phyloP scores from a whole-genome alignment of 1,140 invertebrate genomes.

The Zaprionus gabonicus region DNA sequence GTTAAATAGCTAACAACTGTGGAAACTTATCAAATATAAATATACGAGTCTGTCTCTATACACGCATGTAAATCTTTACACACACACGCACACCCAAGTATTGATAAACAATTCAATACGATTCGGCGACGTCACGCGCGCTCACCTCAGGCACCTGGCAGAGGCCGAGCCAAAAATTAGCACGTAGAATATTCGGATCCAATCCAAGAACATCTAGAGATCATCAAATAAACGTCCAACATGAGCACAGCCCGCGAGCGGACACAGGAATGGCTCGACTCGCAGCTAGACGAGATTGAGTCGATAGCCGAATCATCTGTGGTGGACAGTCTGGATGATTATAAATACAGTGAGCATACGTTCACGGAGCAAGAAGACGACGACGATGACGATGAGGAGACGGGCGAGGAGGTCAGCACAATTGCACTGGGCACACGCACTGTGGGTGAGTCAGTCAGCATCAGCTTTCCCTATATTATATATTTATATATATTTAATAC shows the following conservation, averaged over 20 bases:
- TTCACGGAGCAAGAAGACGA: conserved; percentile 43
- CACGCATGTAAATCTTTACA: conserved; percentile 22
- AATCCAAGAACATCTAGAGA: background rate
- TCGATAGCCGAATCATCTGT: conserved; percentile 74
- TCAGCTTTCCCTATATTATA: background rate
- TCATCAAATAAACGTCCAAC: conserved; percentile 45
- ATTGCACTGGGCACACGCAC: conserved; percentile 56
- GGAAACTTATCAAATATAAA: conserved; percentile 49
- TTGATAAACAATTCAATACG: conserved; percentile 37
- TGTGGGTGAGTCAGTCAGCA: conserved; percentile 42
- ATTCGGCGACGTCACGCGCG: conserved; percentile 40
- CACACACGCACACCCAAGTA: conserved; percentile 13
- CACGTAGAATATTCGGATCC: conserved; percentile 6
- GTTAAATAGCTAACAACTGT: conserved; percentile 11
- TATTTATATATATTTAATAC: background rate
- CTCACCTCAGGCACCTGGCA: background rate
- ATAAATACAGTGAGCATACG: conserved; percentile 62
- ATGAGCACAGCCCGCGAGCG: conserved; percentile 53
- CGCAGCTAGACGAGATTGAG: conserved; percentile 66
- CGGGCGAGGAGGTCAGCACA: conserved; percentile 64
- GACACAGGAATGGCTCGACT: conserved; percentile 60
- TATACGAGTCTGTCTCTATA: conserved; percentile 26
- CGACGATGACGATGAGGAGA: conserved; percentile 50
- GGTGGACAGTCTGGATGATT: conserved; percentile 69
- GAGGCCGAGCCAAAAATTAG: conserved; percentile 1